Percentiles rank a stretch among this genome's conserved stretches.
Conservation (phyloP, 2,113 vertebrate species). For the Nansenia antarctica region DNA sequence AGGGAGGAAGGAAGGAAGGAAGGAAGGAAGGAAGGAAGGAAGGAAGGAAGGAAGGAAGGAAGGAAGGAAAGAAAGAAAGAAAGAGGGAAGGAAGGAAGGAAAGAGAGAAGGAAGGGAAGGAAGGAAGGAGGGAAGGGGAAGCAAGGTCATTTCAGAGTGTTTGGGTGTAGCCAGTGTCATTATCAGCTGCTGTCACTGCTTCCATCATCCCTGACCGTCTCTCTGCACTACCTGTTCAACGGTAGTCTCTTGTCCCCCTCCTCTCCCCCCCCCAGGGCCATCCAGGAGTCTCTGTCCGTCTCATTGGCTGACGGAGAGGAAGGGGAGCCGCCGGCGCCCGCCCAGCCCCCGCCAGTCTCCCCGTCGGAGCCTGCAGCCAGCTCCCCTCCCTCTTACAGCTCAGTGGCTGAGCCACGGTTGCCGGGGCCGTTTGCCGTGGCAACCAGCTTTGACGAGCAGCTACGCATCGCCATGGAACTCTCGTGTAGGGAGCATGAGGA, state of each 20-base stretch:
- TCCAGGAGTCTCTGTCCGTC: constrained; percentile 89
- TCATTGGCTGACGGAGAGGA: constrained; percentile 65
- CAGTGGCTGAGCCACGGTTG: constrained; percentile 51
- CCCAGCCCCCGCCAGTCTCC: constrained; percentile 42
- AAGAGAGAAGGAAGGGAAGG: no score
- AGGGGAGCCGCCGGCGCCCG: constrained; percentile 54
- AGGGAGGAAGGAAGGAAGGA: no score
- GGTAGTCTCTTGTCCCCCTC: neutral
- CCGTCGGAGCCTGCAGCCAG: constrained; percentile 61
- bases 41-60: no score
- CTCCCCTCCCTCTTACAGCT: constrained; percentile 62
- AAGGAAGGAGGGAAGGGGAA: no score
- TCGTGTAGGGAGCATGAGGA: constrained; percentile 89
- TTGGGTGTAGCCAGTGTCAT: no score
- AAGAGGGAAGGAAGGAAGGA: no score
- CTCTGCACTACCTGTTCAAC: neutral
- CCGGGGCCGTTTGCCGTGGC: constrained; percentile 57
- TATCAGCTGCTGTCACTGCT: no score
- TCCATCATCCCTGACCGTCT: neutral
- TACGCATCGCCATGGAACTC: constrained; percentile 89
- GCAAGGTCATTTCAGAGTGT: no score
- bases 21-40: no score
- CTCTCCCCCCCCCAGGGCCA: constrained; percentile 72
- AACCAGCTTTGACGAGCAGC: constrained; percentile 87
- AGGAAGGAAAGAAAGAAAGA: no score